phyloP scores from a whole-genome alignment of 2,113 vertebrate species.

The Gallinago jamesoni region DNA sequence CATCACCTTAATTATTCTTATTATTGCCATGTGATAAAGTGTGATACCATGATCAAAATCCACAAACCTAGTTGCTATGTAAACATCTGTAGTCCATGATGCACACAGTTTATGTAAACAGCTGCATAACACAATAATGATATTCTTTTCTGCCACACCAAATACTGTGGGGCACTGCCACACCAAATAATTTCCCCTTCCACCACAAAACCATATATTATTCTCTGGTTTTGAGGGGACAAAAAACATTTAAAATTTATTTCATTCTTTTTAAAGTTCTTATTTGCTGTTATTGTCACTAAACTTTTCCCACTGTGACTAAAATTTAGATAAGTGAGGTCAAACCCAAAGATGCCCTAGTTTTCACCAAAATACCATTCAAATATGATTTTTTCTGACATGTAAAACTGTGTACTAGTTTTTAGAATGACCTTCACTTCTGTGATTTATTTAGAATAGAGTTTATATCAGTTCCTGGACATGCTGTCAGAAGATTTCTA shows the following conservation, averaged over 20 bases:
- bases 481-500: background rate
- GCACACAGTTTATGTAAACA: background rate
- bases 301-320: background rate
- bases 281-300: background rate
- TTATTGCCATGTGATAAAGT: background rate
- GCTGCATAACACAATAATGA: background rate
- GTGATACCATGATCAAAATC: background rate
- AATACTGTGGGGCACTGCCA: no score
- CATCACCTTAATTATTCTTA: background rate
- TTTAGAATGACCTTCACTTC: background rate
- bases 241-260: background rate
- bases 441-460: background rate
- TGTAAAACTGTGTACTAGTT: background rate
- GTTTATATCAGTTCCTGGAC: background rate
- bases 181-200: background rate
- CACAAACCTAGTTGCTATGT: background rate
- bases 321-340: background rate
- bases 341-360: background rate
- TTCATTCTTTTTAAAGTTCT: background rate
- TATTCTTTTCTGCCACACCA: background rate
- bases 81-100: background rate
- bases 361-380: background rate
- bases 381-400: background rate
- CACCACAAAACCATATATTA: background rate
- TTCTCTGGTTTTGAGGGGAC: background rate